phyloP scores from a whole-genome alignment of 2,797 vertebrate species.

The Brotula barbata region DNA sequence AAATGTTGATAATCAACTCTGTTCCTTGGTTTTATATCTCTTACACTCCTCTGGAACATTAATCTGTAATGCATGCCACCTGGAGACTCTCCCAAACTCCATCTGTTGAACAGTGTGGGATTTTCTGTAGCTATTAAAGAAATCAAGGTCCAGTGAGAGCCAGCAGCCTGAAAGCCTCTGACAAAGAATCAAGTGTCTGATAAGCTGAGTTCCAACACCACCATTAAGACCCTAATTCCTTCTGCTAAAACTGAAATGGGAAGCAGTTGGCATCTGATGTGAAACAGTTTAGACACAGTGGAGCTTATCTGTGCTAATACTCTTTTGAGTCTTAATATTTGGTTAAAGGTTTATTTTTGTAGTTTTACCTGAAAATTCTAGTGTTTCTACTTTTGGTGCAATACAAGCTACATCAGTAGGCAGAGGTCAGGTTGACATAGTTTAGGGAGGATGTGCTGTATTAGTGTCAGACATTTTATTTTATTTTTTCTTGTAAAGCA shows the following conservation, averaged over 20 bases:
- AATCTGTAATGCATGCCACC: background rate
- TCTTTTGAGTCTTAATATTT: slow-evolving; percentile 36
- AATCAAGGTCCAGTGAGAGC: slow-evolving; percentile 27
- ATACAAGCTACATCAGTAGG: background rate
- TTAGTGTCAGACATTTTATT: too few species aligned
- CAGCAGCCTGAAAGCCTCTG: slow-evolving; percentile 24
- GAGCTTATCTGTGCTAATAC: slow-evolving; percentile 21
- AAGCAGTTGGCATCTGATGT: slow-evolving; percentile 39
- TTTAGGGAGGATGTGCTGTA: background rate
- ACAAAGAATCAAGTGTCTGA: slow-evolving; percentile 51
- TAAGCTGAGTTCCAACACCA: slow-evolving; percentile 23
- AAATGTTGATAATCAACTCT: too few species aligned
- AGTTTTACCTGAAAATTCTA: slow-evolving; percentile 15
- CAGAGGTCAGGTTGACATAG: background rate
- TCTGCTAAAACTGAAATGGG: slow-evolving; percentile 23
- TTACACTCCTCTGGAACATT: background rate
- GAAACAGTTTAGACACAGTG: slow-evolving; percentile 34
- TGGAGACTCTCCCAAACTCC: slow-evolving; percentile 1
- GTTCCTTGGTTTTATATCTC: slow-evolving; percentile 5
- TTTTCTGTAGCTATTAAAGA: slow-evolving; percentile 27
- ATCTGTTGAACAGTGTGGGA: background rate
- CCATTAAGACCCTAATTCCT: slow-evolving; percentile 34
- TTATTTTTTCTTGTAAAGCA: too few species aligned
- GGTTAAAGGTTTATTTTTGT: slow-evolving; percentile 25
- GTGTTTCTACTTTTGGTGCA: slow-evolving; percentile 7